Evolutionary conservation across 2,113 vertebrate genomes (phyloP), one percentile per base, ranked within the genome.

Genomic region (Pterocles gutturalis): DNA sequence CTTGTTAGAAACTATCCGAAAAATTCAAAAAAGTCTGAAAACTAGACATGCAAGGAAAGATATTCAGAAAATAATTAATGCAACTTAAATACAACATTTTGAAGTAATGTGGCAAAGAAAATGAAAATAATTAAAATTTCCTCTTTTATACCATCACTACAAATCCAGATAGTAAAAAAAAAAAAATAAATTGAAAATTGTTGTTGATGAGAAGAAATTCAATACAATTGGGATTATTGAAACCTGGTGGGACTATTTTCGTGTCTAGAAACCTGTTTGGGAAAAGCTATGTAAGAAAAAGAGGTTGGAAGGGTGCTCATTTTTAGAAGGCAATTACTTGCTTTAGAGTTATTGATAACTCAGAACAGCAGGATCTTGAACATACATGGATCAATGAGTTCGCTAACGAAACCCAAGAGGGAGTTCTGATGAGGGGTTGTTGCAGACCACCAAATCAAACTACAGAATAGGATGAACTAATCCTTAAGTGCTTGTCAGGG

Each of bases 271-370:
- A 55, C 9, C 26, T 67, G 9, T 61, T 79, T 72, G 48, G 21
- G 14, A 82, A 91, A 84, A 33, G 19, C 12, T 87, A 8, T 20
- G 10, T 49, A 78, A 64, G 60, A 61, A 89, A 91, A 71, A 84
- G 26, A 76, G 9, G 2, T 43, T 76, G 46, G 15, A 85, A 69
- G 18, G 14, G 25, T 83, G 41, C 17, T 80, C 18, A 2, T 53
- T 90, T 90, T 84, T 77, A 70, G 82, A 85, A 85, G 36, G 20
- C 33, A 93, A 89, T 91, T 93, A 76, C 16, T 85, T 87, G 21
- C 24, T 93, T 83, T 91, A 36, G 57, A 85, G 38, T 65, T 91
- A 65, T 33, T 65, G 81, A 83, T 83, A 95, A 93, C 69, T 92
- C 54, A 82, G 77, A 95, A 88, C 31, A 82, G 62, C 75, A 95